phyloP scores from a whole-genome alignment of 2,797 vertebrate species.

The Typhlichthys subterraneus region DNA sequence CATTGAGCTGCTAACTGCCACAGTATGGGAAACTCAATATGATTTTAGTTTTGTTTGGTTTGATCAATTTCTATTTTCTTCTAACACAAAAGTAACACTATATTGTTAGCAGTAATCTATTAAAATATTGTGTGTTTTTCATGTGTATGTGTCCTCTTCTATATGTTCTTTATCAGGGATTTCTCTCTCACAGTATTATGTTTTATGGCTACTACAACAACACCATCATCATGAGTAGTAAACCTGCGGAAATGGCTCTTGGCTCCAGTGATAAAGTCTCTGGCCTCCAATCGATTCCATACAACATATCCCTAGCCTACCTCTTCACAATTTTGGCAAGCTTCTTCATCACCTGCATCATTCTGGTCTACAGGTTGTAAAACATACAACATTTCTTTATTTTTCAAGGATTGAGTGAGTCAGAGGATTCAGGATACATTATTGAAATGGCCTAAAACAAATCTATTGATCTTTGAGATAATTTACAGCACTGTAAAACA shows the following conservation, averaged over 20 bases:
- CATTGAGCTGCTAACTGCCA: constrained; percentile 83
- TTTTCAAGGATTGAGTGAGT: background rate
- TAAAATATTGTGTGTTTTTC: background rate
- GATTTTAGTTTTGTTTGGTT: too few species aligned
- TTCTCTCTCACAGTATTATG: constrained; percentile 79
- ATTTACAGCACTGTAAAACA: too few species aligned
- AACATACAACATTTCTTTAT: background rate
- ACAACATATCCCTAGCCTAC: constrained; percentile 86
- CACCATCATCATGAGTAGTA: constrained; percentile 31
- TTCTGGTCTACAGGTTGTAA: constrained; percentile 85
- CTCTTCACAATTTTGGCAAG: constrained; percentile 69
- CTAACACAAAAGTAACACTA: background rate
- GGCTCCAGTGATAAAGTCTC: too few species aligned
- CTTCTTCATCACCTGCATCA: constrained; percentile 81
- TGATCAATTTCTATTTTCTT: background rate
- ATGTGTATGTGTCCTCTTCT: background rate
- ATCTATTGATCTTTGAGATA: too few species aligned
- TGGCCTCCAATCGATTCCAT: constrained; percentile 42
- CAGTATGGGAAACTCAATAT: constrained; percentile 66
- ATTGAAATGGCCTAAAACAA: too few species aligned
- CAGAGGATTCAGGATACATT: too few species aligned
- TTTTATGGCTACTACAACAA: constrained; percentile 91
- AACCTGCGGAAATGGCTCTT: fast-evolving
- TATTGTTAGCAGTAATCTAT: too few species aligned
- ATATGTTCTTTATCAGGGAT: constrained; percentile 71